Evolutionary conservation across 2,797 vertebrate species (phyloP).

Genomic region (Clangula hyemalis): DNA sequence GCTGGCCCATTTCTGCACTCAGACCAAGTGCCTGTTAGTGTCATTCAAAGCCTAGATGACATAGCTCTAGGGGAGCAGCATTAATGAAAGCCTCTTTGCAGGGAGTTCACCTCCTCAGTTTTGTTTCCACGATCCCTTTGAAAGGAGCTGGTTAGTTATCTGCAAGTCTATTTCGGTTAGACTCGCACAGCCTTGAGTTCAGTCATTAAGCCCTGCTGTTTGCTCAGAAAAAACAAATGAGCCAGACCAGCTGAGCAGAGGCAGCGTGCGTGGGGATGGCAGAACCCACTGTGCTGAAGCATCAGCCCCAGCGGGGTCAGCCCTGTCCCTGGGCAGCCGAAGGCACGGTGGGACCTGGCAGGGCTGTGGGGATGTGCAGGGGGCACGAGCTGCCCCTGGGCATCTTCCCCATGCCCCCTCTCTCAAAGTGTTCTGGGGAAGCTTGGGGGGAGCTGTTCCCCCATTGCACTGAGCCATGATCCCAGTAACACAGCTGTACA

Average conservation of each 20-base stretch:
- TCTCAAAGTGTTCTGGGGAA: too few relatives aligned
- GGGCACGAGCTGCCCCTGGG: too few relatives aligned
- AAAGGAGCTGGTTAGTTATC: not conserved
- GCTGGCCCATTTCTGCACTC: not conserved
- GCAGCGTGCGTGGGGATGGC: not conserved
- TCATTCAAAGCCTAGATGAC: not conserved
- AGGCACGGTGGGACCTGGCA: not conserved
- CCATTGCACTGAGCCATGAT: not conserved
- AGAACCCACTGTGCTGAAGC: not conserved
- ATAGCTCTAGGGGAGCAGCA: not conserved
- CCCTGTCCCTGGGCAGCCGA: not conserved
- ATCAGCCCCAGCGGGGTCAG: not conserved
- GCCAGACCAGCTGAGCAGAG: not conserved
- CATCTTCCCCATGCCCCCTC: too few relatives aligned
- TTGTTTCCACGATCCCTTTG: not conserved
- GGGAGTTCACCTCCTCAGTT: not conserved
- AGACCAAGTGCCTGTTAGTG: not conserved
- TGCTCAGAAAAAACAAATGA: not conserved
- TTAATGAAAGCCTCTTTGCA: not conserved
- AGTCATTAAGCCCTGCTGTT: not conserved
- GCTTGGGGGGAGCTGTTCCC: too few relatives aligned
- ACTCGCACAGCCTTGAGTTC: too few relatives aligned
- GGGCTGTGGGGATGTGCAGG: too few relatives aligned
- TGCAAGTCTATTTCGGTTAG: not conserved
- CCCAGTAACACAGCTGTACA: accelerated